Base-by-base conservation (phyloP, 2,888 invertebrate species). In the Ichneumoninae sp. region DNA sequence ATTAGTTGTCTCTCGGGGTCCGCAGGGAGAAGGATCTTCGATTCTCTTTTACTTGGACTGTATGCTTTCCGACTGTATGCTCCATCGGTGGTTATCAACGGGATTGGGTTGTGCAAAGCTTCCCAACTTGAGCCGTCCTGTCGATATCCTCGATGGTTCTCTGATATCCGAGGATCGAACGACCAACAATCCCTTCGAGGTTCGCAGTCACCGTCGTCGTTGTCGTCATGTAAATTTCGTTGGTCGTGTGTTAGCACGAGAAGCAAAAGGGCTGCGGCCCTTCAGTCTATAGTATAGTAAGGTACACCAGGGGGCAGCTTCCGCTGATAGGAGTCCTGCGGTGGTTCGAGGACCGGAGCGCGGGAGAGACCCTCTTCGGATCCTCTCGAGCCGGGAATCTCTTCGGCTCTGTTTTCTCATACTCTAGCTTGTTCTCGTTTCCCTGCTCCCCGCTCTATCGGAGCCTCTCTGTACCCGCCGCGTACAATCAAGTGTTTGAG, bases 401-500 rank as follows among this genome's bases (percentile, higher is more conserved):
- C 76, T 73, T 66, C 57, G 33, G 44, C 57, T 65, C 81, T 40
- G 26, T 6, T 68, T 57, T 63, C 65, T 76, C 73, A 26, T 52
- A 36, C 57, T 57, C 74, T 47, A 36, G 36, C 75, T 60, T 73
- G 54, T 30, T 52, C 75, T 65, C 74, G 74, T 65, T 60, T 50
- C 13, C 50, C 33, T 19, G 63, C 79, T 40, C 70, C 40, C 54
- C 69, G 54, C 54, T 50, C 82, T 81, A 78, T 70, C 69, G 71
- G 66, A 22, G 50, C 40, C 50, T 60, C 52, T 52, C 40, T 40
- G 44, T 66, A 54, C 57, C 84, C 44, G 69, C 80, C 83, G 86
- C 86, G 87, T 86, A 89, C 90, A 93, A 93, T 92, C 93, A 92
- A 93, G 93, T 92, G 93, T 93, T 93, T 91, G 92, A 93, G 93